phyloP scores from a whole-genome alignment of 2,113 vertebrate species.

The Leucoraja erinaceus region DNA sequence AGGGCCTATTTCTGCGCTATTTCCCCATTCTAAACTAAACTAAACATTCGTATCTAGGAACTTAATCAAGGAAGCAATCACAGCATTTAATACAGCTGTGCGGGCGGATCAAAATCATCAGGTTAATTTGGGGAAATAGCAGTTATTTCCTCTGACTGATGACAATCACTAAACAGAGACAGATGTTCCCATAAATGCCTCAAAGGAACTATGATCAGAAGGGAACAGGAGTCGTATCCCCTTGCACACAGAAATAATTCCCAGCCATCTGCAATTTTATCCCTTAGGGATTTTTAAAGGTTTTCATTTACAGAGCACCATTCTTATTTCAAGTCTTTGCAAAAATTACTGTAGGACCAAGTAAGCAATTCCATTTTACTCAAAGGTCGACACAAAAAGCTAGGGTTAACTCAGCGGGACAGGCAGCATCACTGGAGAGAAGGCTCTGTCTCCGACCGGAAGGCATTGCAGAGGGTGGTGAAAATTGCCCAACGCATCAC shows the following conservation, averaged over 20 bases:
- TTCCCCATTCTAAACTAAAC: no score
- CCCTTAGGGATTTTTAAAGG: not conserved
- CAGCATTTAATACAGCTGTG: not conserved
- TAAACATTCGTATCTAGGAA: not conserved
- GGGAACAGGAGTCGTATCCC: not conserved
- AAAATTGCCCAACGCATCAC: no score
- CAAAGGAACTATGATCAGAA: not conserved
- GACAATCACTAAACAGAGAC: not conserved
- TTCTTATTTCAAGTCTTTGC: not conserved
- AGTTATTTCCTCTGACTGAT: not conserved
- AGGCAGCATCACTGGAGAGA: no score
- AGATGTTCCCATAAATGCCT: not conserved
- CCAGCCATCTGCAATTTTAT: not conserved
- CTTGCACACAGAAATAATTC: not conserved
- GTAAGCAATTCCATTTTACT: not conserved
- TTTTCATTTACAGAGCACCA: not conserved
- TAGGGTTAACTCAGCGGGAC: no score
- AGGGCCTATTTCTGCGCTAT: no score
- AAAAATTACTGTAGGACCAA: not conserved
- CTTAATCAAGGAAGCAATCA: conserved; percentile 15
- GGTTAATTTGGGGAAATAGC: not conserved
- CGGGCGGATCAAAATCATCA: not conserved
- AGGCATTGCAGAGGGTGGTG: no score
- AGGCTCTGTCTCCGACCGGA: no score
- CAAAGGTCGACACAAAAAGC: no score